Conservation (phyloP, 37 sponge, comb jelly and placozoan genomes). For the Diacarnus erythraeanus region DNA sequence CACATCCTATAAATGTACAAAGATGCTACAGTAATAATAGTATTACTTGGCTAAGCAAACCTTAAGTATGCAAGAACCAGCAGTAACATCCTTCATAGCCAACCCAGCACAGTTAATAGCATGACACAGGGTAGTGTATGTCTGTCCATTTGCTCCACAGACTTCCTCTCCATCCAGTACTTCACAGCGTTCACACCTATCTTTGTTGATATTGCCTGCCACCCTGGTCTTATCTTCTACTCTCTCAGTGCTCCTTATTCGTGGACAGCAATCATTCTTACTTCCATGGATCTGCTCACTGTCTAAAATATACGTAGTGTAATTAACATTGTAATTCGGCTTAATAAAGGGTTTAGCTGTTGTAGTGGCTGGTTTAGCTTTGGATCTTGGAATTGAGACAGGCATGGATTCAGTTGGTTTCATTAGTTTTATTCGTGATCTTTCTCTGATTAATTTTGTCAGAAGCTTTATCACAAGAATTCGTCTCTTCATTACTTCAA, state of each 20-base stretch:
- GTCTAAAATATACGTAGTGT: neutral
- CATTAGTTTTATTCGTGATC: neutral
- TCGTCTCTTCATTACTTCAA: neutral
- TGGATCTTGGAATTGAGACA: no score
- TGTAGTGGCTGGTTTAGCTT: no score
- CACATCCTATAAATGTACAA: conserved; percentile 46
- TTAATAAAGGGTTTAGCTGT: no score
- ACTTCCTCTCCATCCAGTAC: conserved; percentile 32
- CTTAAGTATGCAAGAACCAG: conserved; percentile 27
- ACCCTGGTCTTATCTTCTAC: neutral
- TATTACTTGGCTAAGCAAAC: conserved; percentile 4
- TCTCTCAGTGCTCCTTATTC: neutral
- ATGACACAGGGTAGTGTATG: conserved; percentile 53
- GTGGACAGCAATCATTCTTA: neutral
- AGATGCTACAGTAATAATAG: neutral
- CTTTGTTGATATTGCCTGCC: neutral
- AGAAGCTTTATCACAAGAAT: neutral
- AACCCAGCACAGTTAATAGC: conserved; percentile 63
- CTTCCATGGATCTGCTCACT: no score
- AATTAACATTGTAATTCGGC: no score
- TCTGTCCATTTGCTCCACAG: conserved; percentile 64
- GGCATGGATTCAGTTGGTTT: neutral
- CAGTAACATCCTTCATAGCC: conserved; percentile 4
- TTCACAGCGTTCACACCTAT: conserved; percentile 36
- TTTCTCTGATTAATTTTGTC: neutral